Conservation (phyloP, 2,797 vertebrate genomes). For the Brotula barbata region DNA sequence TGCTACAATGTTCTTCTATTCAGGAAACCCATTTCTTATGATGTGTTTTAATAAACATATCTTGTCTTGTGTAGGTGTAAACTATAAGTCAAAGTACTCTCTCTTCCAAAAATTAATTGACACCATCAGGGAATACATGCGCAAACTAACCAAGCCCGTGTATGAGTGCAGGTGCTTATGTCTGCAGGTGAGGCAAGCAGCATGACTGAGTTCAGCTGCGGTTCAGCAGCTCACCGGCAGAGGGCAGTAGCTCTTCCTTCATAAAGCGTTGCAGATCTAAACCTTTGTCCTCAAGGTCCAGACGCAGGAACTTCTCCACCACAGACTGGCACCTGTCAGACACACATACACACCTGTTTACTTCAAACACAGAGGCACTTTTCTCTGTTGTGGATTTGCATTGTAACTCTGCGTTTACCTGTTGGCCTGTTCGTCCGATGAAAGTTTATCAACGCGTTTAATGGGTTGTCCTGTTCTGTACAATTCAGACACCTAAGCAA, state of each 20-base stretch:
- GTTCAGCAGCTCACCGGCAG: slow-evolving; percentile 65
- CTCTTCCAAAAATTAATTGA: not conserved
- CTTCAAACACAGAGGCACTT: not conserved
- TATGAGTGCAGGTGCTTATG: not conserved
- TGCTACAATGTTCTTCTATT: slow-evolving; percentile 1
- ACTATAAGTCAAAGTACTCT: not conserved
- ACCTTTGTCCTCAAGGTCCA: slow-evolving; percentile 86
- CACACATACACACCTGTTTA: slow-evolving; percentile 9
- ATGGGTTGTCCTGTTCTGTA: slow-evolving; percentile 82
- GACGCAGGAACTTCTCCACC: slow-evolving; percentile 86
- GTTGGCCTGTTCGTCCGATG: slow-evolving; percentile 75
- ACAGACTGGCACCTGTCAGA: slow-evolving; percentile 80
- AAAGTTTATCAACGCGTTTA: slow-evolving; percentile 72
- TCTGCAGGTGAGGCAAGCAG: not conserved
- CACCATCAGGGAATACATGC: slow-evolving; percentile 4
- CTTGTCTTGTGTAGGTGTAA: not conserved
- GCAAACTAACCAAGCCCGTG: slow-evolving; percentile 23
- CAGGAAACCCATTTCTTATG: not conserved
- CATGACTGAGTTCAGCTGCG: slow-evolving; percentile 35
- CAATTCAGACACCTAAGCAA: slow-evolving; percentile 81
- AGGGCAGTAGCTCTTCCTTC: slow-evolving; percentile 83
- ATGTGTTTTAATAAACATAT: slow-evolving; percentile 3
- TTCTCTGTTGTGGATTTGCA: slow-evolving; percentile 1
- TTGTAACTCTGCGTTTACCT: slow-evolving; percentile 73
- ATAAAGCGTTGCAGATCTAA: slow-evolving; percentile 85